Conservation (phyloP, 2,888 invertebrate species). For the Onchidella celtica region DNA sequence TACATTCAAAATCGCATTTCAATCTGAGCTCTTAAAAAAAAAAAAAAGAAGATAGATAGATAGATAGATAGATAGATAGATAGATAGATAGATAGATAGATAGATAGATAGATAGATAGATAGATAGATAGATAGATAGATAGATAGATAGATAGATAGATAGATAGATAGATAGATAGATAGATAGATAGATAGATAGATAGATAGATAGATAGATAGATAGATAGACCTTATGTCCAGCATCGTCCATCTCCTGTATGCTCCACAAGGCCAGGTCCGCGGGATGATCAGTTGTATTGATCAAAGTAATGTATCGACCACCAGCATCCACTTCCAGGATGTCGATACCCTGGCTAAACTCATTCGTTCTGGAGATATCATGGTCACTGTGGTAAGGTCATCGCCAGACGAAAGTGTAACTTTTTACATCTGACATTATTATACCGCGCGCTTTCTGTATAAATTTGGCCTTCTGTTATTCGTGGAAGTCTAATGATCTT, state of each 20-base stretch:
- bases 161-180: background rate
- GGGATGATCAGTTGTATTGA: background rate
- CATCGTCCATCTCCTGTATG: background rate
- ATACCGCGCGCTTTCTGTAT: too few species aligned
- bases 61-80: background rate
- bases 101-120: background rate
- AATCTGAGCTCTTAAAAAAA: too few species aligned
- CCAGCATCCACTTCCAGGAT: background rate
- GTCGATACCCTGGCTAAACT: background rate
- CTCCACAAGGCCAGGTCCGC: background rate
- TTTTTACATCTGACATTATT: too few species aligned
- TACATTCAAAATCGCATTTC: too few species aligned
- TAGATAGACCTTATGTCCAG: too few species aligned
- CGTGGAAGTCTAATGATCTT: too few species aligned
- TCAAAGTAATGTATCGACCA: background rate
- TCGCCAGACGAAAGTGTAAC: too few species aligned
- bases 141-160: background rate
- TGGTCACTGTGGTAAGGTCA: too few species aligned
- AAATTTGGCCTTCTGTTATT: too few species aligned
- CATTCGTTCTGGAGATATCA: background rate
- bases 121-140: background rate
- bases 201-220: background rate
- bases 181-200: background rate
- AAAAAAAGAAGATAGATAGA: background rate
- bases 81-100: background rate